A percentile compares a stretch with the other conserved stretches of the same genome.
Evolutionary conservation across 2,888 invertebrate genomes (phyloP).

Genomic region (Cynaeus angustus): DNA sequence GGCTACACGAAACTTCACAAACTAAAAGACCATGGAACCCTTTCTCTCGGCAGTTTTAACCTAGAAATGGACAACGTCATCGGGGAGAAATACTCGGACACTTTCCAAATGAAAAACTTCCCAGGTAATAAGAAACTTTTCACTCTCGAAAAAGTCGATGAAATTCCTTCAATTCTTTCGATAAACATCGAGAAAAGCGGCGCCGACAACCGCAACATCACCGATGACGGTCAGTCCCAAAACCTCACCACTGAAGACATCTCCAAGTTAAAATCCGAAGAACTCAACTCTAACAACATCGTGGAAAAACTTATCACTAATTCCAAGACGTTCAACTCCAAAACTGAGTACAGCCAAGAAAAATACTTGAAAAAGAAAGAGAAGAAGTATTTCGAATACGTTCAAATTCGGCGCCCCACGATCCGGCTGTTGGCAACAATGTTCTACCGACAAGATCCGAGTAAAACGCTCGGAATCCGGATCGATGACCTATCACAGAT

Average conservation of each 20-base stretch:
- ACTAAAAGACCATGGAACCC: conserved; percentile 77
- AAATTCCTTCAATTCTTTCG: conserved; percentile 76
- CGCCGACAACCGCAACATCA: conserved; percentile 88
- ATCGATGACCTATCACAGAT: conserved; percentile 93
- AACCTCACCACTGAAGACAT: conserved; percentile 89
- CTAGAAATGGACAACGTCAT: conserved; percentile 80
- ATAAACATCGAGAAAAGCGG: conserved; percentile 81
- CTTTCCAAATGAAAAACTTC: conserved; percentile 83
- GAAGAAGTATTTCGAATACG: conserved; percentile 91
- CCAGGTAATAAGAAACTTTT: conserved; percentile 74
- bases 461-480: conserved; percentile 84
- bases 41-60: conserved; percentile 81
- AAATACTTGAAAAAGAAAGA: conserved; percentile 97
- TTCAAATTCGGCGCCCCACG: conserved; percentile 86
- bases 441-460: conserved; percentile 86
- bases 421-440: conserved; percentile 89
- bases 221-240: conserved; percentile 87
- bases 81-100: conserved; percentile 82
- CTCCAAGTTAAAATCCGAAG: conserved; percentile 82
- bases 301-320: conserved; percentile 91
- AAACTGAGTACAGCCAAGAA: conserved; percentile 94
- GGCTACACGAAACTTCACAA: conserved; percentile 86
- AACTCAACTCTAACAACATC: conserved; percentile 86
- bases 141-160: conserved; percentile 73
- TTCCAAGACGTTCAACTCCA: conserved; percentile 90